Evolutionary conservation across 2,888 invertebrate species (phyloP), one percentile per base, ranked within the genome.

Genomic region (Harpalus rufipes): DNA sequence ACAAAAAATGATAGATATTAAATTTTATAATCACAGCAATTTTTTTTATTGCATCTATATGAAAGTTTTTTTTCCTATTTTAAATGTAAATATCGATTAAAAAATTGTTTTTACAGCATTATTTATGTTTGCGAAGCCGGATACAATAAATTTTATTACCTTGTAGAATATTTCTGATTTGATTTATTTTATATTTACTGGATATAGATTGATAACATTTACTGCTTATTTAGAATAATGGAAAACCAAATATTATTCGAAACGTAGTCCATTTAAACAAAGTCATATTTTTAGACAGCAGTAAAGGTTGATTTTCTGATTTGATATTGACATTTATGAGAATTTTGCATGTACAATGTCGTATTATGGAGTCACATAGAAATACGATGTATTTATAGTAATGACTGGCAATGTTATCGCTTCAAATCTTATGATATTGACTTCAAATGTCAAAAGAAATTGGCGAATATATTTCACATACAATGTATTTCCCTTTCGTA

Each of bases 261-360:
- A 68, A 68, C 32, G n/a, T 39, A 14, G 44, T 41, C 14, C 41
- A 44, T 74, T 74, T 21, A 74, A 41, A 10, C 18, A 16, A 14
- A 16, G n/a, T 4, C 8, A n/a, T 74, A 74, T 74, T 68, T 68
- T 68, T 68, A 74, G 41, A 44, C n/a, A 74, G 18, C 44, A 44
- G 14, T 74, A 74, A 74, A 74, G 1, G 44, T 44, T 74, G 72
- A 74, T 74, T 44, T 44, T 74, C 39, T 44, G 72, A 72, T 74
- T 74, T 74, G 72, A 74, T 80, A 63, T 61, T 80, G 80, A 80
- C 80, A 80, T 80, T 80, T 80, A 80, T 41, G 80, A 63, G 63
- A 63, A 80, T 59, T 80, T 80, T 63, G 80, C 80, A 80, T 80
- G 80, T 80, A 80, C 72, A 74, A 74, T 74, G 18, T 44, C 44